Evolutionary conservation across 2,113 vertebrate species (phyloP), one percentile per base, ranked within the genome.

Genomic region (Stomatorhinus ivindoensis): DNA sequence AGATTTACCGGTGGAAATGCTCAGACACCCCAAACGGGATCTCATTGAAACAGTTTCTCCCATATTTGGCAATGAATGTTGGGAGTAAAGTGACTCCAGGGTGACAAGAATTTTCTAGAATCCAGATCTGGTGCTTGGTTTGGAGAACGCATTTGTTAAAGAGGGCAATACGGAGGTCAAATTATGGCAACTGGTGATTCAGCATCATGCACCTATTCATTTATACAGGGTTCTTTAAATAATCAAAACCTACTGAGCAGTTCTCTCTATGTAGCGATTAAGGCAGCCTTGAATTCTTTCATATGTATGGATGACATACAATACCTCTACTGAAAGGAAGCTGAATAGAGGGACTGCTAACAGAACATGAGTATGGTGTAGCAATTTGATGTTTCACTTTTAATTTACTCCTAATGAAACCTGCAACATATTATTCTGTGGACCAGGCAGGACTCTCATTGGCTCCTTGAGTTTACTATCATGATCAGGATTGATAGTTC

Each of bases 51-150:
- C 3, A 69, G n/a, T 4, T 10, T 4, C 61, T 69, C 9, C n/a
- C 61, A 69, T 69, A 69, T 69, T 69, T 69, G n/a, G 27, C 11
- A 65, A 27, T 69, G 61, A 69, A 69, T 69, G n/a, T 89, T 0
- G 90, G 92, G 1, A 82, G 87, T n/a, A 89, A 89, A 0, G 80
- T 35, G 90, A 89, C 3, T 93, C 88, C 1, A 88, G 15, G 3
- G 88, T 51, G 0, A 87, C 46, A 1, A 89, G 92, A 17, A 94
- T 86, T 27, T 92, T 89, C 89, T 89, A 92, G 10, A 93, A 91
- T 1, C 90, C 89, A 65, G 53, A 90, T 11, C 90, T 91, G 0
- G 88, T 88, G 15, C 93, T 89, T 47, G n/a, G 27, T 69, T 91
- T 92, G 5, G 89, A 88, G 17, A 93, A 93, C 0, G 0, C 3